A percentile compares a stretch with the other conserved stretches of the same genome.
phyloP scores from a whole-genome alignment of 2,888 invertebrate species.

The Boloria selene region DNA sequence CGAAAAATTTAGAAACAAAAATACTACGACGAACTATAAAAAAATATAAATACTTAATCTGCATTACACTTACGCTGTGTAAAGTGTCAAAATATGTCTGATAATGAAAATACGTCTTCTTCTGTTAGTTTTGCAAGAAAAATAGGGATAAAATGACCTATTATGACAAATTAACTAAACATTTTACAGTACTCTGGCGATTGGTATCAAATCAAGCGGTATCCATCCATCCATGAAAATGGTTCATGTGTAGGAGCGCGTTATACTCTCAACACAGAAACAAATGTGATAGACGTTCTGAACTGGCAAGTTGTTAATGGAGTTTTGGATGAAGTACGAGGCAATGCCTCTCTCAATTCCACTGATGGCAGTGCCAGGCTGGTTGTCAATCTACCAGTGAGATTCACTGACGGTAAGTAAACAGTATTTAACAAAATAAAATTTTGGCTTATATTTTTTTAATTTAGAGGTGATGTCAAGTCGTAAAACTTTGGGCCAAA shows the following conservation, averaged over 20 bases:
- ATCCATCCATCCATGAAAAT: conserved; percentile 54
- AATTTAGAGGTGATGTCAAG: too few relatives aligned
- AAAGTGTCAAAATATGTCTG: too few relatives aligned
- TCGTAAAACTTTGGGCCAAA: too few relatives aligned
- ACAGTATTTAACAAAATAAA: neutral
- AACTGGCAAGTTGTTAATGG: conserved; percentile 66
- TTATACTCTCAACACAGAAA: conserved; percentile 50
- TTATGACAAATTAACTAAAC: neutral
- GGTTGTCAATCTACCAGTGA: conserved; percentile 51
- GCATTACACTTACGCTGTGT: too few relatives aligned
- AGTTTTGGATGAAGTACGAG: conserved; percentile 53
- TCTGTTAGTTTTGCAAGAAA: too few relatives aligned
- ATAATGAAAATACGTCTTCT: too few relatives aligned
- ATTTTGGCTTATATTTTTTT: neutral
- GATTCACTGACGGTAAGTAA: conserved; percentile 52
- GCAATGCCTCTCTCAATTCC: conserved; percentile 53
- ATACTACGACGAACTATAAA: neutral
- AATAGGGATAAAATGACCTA: too few relatives aligned
- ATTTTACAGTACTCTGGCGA: conserved; percentile 61
- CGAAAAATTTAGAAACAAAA: neutral
- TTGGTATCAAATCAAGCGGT: conserved; percentile 70
- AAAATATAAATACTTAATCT: too few relatives aligned
- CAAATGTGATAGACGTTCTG: conserved; percentile 53
- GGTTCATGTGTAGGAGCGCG: conserved; percentile 61
- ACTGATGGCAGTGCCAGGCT: conserved; percentile 58